Conservation (phyloP, 2,113 vertebrate species). For the Megaleporinus macrocephalus region DNA sequence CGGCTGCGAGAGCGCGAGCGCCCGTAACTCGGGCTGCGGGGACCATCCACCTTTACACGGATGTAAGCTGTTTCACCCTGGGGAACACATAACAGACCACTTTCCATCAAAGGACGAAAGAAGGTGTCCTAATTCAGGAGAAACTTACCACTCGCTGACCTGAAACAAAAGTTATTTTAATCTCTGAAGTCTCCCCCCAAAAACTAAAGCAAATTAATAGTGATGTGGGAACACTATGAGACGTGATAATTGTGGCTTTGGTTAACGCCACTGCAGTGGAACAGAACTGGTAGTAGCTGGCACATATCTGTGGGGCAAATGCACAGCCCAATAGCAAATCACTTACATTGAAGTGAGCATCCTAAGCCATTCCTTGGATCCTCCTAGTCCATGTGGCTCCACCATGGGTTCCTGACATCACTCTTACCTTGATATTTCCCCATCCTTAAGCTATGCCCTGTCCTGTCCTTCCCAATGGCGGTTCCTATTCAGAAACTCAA, state of each 20-base stretch:
- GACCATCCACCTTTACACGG: slow-evolving; percentile 84
- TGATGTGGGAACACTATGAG: not conserved
- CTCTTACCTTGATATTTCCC: slow-evolving; percentile 59
- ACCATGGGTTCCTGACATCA: slow-evolving; percentile 49
- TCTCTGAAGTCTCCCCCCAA: not conserved
- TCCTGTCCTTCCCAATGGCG: slow-evolving; percentile 56
- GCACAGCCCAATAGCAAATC: slow-evolving; percentile 37
- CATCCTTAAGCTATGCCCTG: slow-evolving; percentile 53
- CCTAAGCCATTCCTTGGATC: slow-evolving; percentile 56
- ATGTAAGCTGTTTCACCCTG: slow-evolving; percentile 92
- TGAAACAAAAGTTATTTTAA: slow-evolving; percentile 18
- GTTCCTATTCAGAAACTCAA: slow-evolving; percentile 41
- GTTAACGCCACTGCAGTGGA: not conserved
- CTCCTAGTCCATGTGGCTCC: slow-evolving; percentile 57
- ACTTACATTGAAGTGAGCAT: slow-evolving; percentile 58
- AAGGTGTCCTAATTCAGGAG: slow-evolving; percentile 16
- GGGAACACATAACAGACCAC: slow-evolving; percentile 54
- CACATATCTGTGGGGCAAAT: not conserved
- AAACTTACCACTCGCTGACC: slow-evolving; percentile 24
- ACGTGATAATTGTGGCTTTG: not conserved
- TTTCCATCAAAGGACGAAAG: slow-evolving; percentile 30
- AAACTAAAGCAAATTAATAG: not conserved
- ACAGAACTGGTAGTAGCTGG: slow-evolving; percentile 4
- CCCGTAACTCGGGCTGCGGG: slow-evolving; percentile 87
- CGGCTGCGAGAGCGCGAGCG: slow-evolving; percentile 85